A percentile compares a stretch with the other conserved stretches of the same genome.
These are phyloP conservation scores for Xiphophorus couchianus DNA, from an alignment of 2,113 vertebrate genomes.

Conservation along the genomic window DNA sequence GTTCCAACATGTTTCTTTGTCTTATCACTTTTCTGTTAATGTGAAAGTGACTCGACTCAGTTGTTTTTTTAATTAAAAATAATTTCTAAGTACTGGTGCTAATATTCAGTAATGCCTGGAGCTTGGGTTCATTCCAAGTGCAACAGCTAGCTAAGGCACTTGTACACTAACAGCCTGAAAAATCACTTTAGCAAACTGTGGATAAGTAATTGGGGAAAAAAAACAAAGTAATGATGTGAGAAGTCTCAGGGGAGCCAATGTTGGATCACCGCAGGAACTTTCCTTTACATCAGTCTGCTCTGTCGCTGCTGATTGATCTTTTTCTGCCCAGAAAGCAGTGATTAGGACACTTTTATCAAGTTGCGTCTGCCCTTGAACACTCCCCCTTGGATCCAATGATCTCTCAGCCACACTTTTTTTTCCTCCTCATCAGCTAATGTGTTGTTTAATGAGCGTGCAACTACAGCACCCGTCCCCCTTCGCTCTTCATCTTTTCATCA, in stretches of 20 bases:
- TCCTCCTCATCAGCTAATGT: conserved; percentile 50
- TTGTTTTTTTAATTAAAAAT: neutral
- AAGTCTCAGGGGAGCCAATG: conserved; percentile 10
- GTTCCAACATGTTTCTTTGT: neutral
- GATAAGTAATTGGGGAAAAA: conserved; percentile 20
- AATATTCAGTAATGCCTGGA: neutral
- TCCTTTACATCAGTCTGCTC: conserved; percentile 28
- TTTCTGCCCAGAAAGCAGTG: conserved; percentile 28
- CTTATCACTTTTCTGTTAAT: neutral
- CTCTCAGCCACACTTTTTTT: conserved; percentile 22
- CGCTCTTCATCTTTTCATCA: conserved; percentile 30
- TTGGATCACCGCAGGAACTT: conserved; percentile 32
- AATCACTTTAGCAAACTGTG: conserved; percentile 18
- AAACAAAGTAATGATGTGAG: conserved; percentile 28
- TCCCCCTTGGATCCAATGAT: conserved; percentile 13
- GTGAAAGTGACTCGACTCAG: neutral
- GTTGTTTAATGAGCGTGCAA: conserved; percentile 62
- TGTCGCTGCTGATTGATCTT: conserved; percentile 54
- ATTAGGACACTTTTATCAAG: conserved; percentile 59
- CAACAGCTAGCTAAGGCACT: neutral
- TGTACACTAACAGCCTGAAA: neutral
- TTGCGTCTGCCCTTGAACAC: conserved; percentile 57
- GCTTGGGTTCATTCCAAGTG: neutral
- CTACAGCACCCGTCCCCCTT: conserved; percentile 28
- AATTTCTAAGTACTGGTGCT: neutral